phyloP scores from a whole-genome alignment of 2,113 vertebrate genomes.

The Planiliza haematocheilus region DNA sequence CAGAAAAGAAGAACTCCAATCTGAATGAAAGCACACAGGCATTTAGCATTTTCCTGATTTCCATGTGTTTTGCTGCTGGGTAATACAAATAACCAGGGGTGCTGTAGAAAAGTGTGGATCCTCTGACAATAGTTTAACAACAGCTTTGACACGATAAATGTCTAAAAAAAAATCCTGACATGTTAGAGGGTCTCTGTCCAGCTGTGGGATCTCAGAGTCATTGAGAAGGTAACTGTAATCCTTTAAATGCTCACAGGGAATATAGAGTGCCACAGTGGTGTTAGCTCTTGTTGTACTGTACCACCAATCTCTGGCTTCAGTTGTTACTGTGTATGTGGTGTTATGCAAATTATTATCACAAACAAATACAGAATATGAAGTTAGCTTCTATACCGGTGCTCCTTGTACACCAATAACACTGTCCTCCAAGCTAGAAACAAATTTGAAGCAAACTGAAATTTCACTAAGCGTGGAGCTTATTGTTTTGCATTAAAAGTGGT shows the following conservation, averaged over 20 bases:
- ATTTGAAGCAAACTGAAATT: constrained; percentile 35
- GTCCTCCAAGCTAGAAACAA: constrained; percentile 10
- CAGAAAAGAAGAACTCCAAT: constrained; percentile 17
- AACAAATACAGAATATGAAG: constrained; percentile 12
- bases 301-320: not conserved
- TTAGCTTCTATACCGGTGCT: not conserved
- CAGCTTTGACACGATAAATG: constrained; percentile 30
- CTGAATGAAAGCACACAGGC: constrained; percentile 22
- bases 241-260: constrained; percentile 30
- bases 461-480: constrained; percentile 45
- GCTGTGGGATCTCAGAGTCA: constrained; percentile 1
- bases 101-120: constrained; percentile 1
- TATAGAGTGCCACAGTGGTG: not conserved
- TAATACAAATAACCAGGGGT: constrained; percentile 56
- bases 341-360: constrained; percentile 1
- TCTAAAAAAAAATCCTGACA: constrained; percentile 11
- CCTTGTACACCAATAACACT: constrained; percentile 7
- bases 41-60: constrained; percentile 46
- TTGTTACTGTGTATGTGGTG: constrained; percentile 1
- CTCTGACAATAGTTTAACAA: constrained; percentile 31
- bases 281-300: constrained; percentile 2
- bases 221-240: too few relatives aligned
- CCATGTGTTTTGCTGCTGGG: constrained; percentile 51
- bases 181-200: constrained; percentile 11
- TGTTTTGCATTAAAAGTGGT: constrained; percentile 55